Evolutionary conservation across 2,113 vertebrate genomes (phyloP).

Genomic region (Silurus asotus): DNA sequence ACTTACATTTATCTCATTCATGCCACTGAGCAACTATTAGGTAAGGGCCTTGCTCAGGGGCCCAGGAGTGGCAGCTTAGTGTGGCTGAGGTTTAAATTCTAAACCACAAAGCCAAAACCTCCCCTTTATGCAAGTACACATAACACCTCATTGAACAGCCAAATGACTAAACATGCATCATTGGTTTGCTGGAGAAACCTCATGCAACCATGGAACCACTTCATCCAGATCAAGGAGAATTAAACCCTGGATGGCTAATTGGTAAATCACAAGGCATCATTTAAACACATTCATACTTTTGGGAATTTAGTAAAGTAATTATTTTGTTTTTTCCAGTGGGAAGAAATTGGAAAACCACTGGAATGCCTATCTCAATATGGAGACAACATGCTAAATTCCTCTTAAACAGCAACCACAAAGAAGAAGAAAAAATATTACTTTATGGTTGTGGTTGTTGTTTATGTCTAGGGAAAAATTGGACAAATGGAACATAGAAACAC

Average conservation of each 20-base stretch:
- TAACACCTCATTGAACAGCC: background rate
- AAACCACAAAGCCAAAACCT: too few species aligned
- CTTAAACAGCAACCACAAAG: background rate
- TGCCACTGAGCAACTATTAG: too few species aligned
- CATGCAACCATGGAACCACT: background rate
- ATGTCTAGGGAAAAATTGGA: background rate
- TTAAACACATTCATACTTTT: background rate
- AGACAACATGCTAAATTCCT: background rate
- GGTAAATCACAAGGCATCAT: background rate
- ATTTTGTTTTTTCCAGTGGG: background rate
- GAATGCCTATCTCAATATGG: background rate
- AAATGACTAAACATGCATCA: background rate
- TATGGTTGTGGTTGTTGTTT: background rate
- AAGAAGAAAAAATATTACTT: background rate
- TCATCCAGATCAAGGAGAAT: background rate
- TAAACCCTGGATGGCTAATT: background rate
- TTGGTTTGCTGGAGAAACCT: background rate
- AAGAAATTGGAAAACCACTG: background rate
- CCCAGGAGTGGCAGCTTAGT: too few species aligned
- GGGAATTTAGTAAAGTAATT: background rate
- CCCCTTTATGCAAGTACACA: too few species aligned
- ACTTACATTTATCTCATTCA: too few species aligned
- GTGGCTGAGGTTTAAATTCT: too few species aligned
- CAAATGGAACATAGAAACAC: background rate
- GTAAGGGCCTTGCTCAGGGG: too few species aligned